Evolutionary conservation across 2,888 invertebrate species (phyloP).

Genomic region (Antitype chi): DNA sequence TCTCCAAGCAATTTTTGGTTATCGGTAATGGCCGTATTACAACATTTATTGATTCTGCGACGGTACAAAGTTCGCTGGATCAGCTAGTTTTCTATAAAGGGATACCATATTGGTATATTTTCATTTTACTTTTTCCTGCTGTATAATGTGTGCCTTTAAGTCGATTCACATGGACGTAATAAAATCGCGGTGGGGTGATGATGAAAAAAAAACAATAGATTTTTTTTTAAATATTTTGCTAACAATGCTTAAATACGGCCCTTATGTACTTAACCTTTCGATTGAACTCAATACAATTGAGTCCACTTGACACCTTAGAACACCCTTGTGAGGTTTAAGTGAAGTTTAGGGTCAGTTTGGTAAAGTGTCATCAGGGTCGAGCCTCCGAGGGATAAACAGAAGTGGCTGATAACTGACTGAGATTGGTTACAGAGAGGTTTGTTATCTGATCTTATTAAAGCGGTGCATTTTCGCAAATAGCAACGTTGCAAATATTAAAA

Average conservation of each 20-base stretch:
- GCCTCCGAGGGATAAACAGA: not conserved
- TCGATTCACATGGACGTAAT: no score
- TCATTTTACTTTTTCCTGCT: no score
- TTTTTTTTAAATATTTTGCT: not conserved
- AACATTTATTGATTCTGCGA: no score
- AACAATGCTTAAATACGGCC: conserved; percentile 24
- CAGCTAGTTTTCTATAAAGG: no score
- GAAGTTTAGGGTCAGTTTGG: conserved; percentile 38
- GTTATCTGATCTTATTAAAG: conserved; percentile 8
- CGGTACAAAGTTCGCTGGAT: no score
- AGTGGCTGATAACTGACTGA: conserved; percentile 22
- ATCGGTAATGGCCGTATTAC: no score
- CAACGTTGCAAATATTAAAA: not conserved
- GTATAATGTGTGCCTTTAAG: no score
- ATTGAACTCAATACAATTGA: conserved; percentile 35
- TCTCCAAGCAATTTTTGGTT: no score
- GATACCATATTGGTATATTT: no score
- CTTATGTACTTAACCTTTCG: conserved; percentile 58
- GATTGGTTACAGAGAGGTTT: not conserved
- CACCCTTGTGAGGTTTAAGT: conserved; percentile 46
- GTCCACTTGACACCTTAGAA: conserved; percentile 42
- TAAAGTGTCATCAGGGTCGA: conserved; percentile 29
- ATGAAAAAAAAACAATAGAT: not conserved
- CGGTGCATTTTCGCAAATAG: not conserved
- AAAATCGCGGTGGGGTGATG: not conserved